Conservation (phyloP, 2,888 invertebrate genomes). For the Latrodectus hesperus region DNA sequence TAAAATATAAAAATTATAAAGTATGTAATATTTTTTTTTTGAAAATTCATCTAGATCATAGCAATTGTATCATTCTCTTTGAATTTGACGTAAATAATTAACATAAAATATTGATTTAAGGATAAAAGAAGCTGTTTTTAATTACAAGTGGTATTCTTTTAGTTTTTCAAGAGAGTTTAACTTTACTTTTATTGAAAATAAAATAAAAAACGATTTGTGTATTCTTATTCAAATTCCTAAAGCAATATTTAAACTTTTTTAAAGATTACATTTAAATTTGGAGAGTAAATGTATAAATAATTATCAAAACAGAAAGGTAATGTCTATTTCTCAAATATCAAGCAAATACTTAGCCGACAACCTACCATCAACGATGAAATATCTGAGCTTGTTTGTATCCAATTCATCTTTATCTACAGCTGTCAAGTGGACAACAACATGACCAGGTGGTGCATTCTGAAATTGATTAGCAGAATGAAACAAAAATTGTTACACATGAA, state of each 20-base stretch:
- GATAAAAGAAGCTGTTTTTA: too few species aligned
- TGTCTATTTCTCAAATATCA: not conserved
- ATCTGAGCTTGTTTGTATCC: conserved; percentile 71
- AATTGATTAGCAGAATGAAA: not conserved
- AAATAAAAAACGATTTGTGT: too few species aligned
- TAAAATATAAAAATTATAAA: too few species aligned
- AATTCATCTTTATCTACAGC: conserved; percentile 72
- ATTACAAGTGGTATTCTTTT: too few species aligned
- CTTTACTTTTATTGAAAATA: too few species aligned
- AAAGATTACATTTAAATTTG: not conserved
- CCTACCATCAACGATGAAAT: conserved; percentile 71
- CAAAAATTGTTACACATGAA: not conserved
- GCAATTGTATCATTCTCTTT: too few species aligned
- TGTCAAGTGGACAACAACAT: conserved; percentile 70
- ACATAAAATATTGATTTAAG: too few species aligned
- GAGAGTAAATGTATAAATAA: not conserved
- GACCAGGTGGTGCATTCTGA: conserved; percentile 72
- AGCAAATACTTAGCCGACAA: not conserved
- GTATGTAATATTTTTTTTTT: too few species aligned
- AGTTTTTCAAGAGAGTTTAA: too few species aligned
- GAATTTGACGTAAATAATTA: too few species aligned
- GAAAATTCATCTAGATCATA: too few species aligned
- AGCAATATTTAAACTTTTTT: not conserved
- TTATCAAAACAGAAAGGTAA: not conserved
- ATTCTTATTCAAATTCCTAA: not conserved